Conservation (phyloP, 2,113 vertebrate species). For the Sander lucioperca region DNA sequence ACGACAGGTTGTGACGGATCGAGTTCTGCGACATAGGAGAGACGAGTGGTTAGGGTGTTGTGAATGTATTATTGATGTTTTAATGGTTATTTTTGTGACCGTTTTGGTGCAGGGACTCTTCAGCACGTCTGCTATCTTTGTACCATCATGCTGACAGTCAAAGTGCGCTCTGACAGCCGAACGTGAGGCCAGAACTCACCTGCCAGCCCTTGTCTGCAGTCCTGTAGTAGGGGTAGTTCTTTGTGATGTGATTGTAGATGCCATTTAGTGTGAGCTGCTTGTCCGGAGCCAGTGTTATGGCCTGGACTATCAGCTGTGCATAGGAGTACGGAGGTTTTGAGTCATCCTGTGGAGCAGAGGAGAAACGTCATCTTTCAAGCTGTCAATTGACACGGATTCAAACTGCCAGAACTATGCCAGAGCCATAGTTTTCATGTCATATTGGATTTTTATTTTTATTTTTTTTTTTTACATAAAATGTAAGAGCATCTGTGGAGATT, state of each 20-base stretch:
- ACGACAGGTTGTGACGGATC: slow-evolving; percentile 98
- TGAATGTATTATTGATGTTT: too few species aligned
- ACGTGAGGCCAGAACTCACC: slow-evolving; percentile 77
- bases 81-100: background rate
- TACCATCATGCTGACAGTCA: background rate
- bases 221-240: slow-evolving; percentile 97
- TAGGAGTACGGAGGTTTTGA: slow-evolving; percentile 98
- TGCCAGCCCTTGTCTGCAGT: slow-evolving; percentile 99
- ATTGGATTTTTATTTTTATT: too few species aligned
- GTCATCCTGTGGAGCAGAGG: slow-evolving; percentile 88
- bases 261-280: slow-evolving; percentile 97
- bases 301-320: slow-evolving; percentile 97
- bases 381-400: background rate
- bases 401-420: too few species aligned
- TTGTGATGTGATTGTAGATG: slow-evolving; percentile 98
- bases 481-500: too few species aligned
- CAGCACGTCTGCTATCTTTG: background rate
- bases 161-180: background rate
- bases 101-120: background rate
- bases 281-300: slow-evolving; percentile 94
- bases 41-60: too few species aligned
- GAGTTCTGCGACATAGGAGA: slow-evolving; percentile 91
- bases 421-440: too few species aligned
- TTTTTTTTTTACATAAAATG: too few species aligned
- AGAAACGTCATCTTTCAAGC: background rate